Conservation (phyloP, 2,888 invertebrate species). For the Harmothoe impar region DNA sequence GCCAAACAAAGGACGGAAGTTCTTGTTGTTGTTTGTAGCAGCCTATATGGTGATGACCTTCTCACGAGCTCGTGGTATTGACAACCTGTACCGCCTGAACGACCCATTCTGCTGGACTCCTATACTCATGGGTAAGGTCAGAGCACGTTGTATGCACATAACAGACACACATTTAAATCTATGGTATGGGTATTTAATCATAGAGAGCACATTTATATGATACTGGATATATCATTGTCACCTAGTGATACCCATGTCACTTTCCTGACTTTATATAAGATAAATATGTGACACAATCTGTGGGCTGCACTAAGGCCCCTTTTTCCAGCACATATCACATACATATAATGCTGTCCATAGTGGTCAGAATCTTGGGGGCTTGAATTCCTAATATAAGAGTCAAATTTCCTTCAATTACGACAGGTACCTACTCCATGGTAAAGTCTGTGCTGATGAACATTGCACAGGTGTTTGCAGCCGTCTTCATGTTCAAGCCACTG, state of each 20-base stretch:
- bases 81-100: slow-evolving; percentile 20
- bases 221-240: no score
- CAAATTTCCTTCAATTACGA: background rate
- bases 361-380: no score
- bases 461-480: background rate
- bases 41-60: background rate
- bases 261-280: no score
- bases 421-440: background rate
- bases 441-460: background rate
- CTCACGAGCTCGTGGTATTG: background rate
- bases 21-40: background rate
- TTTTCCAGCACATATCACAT: no score
- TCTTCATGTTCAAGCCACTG: slow-evolving; percentile 4
- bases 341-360: no score
- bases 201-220: no score
- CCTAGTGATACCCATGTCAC: no score
- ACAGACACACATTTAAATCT: no score
- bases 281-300: no score
- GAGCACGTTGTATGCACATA: background rate
- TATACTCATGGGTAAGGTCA: background rate
- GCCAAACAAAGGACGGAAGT: background rate
- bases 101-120: slow-evolving; percentile 39
- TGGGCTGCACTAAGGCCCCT: no score
- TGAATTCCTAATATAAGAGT: no score
- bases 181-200: no score